Base-by-base conservation (phyloP, 1,140 invertebrate species). In the Paralvinella palmiformis region DNA sequence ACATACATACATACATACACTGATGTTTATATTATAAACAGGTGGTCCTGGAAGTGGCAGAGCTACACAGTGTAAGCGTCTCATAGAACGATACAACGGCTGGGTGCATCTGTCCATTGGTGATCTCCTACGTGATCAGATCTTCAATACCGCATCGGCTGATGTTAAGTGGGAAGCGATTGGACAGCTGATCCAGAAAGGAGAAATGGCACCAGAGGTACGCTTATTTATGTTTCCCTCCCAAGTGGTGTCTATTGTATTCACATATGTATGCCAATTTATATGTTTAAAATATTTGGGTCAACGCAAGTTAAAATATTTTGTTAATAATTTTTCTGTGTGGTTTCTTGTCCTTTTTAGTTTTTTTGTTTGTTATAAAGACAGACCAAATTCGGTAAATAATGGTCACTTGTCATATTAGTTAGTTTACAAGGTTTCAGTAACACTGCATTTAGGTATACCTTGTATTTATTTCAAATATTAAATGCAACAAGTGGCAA, bases 31-130 rank as follows among this genome's bases (percentile, higher is more conserved):
- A n/a, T n/a, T n/a, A n/a, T 59, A 2, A 22, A 35, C 58, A 78
- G 77, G 78, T 61, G 74, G 75, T 1, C 78, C 78, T 41, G 76
- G 78, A 5, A 71, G 73, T 65, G 75, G 74, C 0, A 79, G 76
- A 61, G 67, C 69, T 3, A 70, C 63, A 6, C 75, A 76, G 48
- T 70, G 73, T 4, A 57, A 71, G 6, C 59, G 59, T n/a, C 56
- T 79, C 7, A 35, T 72, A 33, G 64, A 69, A 37, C 58, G 69
- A 13, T 72, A 76, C 64, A 56, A 64, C 1, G 74, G 72, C 29
- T 79, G 75, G 75, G 70, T 74, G 1, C 72, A 73, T 60, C 36
- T 79, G 10, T 71, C 73, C 5, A 71, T 76, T 53, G 76, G 76
- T 7, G 69, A 75, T 15, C 44, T 77, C 3, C 64, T 79, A 2